These are phyloP conservation scores for Apocrypta bakeri DNA, from an alignment of 1,140 invertebrate genomes.

Conservation along the genomic window DNA sequence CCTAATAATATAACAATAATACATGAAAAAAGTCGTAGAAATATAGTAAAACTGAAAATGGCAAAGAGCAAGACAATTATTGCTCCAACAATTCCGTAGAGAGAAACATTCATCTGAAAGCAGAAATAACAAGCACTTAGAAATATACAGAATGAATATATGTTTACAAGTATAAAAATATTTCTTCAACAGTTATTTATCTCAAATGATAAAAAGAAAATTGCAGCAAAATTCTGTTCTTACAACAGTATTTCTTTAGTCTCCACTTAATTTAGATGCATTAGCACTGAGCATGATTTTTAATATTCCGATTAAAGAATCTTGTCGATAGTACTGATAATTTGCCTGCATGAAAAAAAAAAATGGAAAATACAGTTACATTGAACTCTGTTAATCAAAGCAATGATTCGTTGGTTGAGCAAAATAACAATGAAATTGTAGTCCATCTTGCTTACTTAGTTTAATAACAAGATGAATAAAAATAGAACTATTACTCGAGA, in stretches of 20 bases:
- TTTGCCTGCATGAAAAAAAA: neutral
- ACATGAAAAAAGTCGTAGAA: slow-evolving; percentile 64
- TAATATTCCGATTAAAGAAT: neutral
- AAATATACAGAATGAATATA: neutral
- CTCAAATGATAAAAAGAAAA: neutral
- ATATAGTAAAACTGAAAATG: slow-evolving; percentile 67
- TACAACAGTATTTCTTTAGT: neutral
- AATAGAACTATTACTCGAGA: neutral
- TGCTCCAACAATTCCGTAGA: slow-evolving; percentile 68
- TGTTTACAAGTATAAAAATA: neutral
- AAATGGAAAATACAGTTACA: neutral
- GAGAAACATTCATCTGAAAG: slow-evolving; percentile 70
- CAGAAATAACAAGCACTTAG: slow-evolving; percentile 10
- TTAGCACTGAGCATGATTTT: neutral
- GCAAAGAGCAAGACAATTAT: slow-evolving; percentile 64
- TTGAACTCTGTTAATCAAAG: neutral
- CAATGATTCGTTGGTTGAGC: neutral
- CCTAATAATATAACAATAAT: slow-evolving; percentile 68
- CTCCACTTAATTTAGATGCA: too few relatives aligned
- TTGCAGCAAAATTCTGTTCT: neutral
- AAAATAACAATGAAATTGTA: neutral
- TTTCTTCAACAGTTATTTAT: neutral
- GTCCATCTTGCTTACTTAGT: too few relatives aligned
- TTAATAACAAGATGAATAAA: neutral
- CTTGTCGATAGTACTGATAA: neutral